Evolutionary conservation across 2,888 invertebrate genomes (phyloP).

Genomic region (Erpobdella octoculata): DNA sequence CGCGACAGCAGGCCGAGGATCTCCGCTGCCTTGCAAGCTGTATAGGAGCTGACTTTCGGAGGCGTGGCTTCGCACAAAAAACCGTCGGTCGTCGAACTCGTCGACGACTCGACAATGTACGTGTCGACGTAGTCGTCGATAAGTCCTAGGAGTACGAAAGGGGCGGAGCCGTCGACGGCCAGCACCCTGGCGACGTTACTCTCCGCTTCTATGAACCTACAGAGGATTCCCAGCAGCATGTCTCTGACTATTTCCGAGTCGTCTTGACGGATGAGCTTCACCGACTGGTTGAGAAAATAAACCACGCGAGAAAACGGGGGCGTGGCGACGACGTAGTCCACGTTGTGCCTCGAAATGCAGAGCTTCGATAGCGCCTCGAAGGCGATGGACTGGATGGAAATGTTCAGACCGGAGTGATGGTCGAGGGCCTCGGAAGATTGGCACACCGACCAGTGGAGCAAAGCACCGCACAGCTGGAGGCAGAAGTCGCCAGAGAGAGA

Average conservation of each 20-base stretch:
- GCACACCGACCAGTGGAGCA: slow-evolving; percentile 94
- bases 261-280: slow-evolving; percentile 51
- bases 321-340: slow-evolving; percentile 91
- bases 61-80: not conserved
- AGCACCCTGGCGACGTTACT: slow-evolving; percentile 61
- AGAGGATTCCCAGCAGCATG: slow-evolving; percentile 89
- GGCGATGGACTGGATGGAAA: slow-evolving; percentile 86
- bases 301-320: slow-evolving; percentile 90
- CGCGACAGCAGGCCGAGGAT: slow-evolving; percentile 1
- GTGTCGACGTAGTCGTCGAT: slow-evolving; percentile 61
- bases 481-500: slow-evolving; percentile 84
- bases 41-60: slow-evolving; percentile 18
- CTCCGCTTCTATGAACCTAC: slow-evolving; percentile 68
- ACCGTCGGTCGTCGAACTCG: not conserved
- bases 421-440: slow-evolving; percentile 91
- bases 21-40: slow-evolving; percentile 25
- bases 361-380: slow-evolving; percentile 93
- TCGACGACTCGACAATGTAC: not conserved
- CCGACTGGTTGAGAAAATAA: slow-evolving; percentile 66
- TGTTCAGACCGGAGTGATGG: slow-evolving; percentile 69
- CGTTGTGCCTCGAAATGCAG: slow-evolving; percentile 92
- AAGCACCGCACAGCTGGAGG: slow-evolving; percentile 83
- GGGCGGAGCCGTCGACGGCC: slow-evolving; percentile 82
- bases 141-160: slow-evolving; percentile 88
- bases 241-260: slow-evolving; percentile 77